Evolutionary conservation across 2,113 vertebrate genomes (phyloP).

Genomic region (Polyodon spathula): DNA sequence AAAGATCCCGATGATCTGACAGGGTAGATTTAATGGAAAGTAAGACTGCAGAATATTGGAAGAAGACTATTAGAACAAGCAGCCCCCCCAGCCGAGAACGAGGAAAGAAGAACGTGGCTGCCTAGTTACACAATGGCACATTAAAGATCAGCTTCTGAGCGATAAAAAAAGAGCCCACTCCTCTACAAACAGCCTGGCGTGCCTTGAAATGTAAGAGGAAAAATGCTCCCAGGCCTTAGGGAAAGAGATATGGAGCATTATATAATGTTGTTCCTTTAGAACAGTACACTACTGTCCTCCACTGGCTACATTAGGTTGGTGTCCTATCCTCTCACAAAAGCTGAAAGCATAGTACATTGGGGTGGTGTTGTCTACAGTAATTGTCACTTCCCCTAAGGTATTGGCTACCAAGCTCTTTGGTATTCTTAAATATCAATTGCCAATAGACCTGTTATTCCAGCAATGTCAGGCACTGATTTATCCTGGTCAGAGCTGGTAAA

Average conservation of each 20-base stretch:
- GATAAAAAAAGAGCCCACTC: conserved; percentile 18
- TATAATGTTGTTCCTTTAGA: not conserved
- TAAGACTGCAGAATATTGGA: conserved; percentile 38
- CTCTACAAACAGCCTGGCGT: not conserved
- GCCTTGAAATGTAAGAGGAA: conserved; percentile 4
- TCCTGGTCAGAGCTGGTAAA: no score
- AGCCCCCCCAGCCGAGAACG: conserved; percentile 26
- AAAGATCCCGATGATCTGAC: conserved; percentile 6
- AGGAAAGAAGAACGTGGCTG: conserved; percentile 28
- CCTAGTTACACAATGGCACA: conserved; percentile 23
- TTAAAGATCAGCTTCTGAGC: conserved; percentile 42
- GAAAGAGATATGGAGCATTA: not conserved
- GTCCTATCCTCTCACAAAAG: not conserved
- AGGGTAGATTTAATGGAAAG: conserved; percentile 36
- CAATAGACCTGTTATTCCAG: no score
- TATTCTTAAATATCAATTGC: no score
- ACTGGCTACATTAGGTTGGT: conserved; percentile 22
- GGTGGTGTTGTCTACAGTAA: not conserved
- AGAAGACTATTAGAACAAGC: conserved; percentile 29
- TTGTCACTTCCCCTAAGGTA: not conserved
- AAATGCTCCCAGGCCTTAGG: not conserved
- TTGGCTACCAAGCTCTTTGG: no score
- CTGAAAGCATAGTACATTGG: not conserved
- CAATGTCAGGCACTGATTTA: no score
- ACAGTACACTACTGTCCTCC: conserved; percentile 43